Percentiles rank a stretch among this genome's conserved stretches.
phyloP scores from a whole-genome alignment of 2,113 vertebrate genomes.

The Manacus vitellinus region DNA sequence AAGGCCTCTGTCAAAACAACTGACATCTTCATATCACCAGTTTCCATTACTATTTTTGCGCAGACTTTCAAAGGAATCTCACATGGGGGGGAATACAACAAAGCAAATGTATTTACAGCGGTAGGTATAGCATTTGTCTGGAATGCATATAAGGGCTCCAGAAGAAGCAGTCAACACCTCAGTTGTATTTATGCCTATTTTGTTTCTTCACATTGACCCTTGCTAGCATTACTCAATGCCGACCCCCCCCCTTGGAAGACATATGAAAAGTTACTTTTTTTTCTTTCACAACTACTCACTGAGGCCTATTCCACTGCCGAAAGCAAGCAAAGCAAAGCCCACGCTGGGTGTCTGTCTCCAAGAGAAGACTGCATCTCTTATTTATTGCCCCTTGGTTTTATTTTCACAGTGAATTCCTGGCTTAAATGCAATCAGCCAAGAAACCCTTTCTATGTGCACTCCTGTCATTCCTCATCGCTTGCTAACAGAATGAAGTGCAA shows the following conservation, averaged over 20 bases:
- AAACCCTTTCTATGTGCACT: conserved; percentile 88
- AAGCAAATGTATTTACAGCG: conserved; percentile 23
- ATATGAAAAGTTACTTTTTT: conserved; percentile 66
- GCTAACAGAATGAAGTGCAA: conserved; percentile 84
- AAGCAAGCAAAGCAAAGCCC: conserved; percentile 78
- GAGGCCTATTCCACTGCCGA: conserved; percentile 77
- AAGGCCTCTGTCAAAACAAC: not conserved
- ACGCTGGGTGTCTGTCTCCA: conserved; percentile 78
- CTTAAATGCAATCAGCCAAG: conserved; percentile 95
- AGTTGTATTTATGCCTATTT: conserved; percentile 12
- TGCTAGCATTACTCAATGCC: conserved; percentile 51
- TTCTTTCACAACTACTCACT: conserved; percentile 62
- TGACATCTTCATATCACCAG: not conserved
- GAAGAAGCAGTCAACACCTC: conserved; percentile 46
- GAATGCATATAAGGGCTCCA: conserved; percentile 16
- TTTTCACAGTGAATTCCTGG: conserved; percentile 95
- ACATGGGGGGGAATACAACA: not conserved
- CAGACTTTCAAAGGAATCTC: not conserved
- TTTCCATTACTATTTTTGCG: not conserved
- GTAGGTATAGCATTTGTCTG: conserved; percentile 21
- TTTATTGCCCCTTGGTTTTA: conserved; percentile 92
- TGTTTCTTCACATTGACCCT: conserved; percentile 18
- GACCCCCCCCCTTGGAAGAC: not conserved
- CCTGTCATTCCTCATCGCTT: conserved; percentile 92
- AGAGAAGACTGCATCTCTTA: conserved; percentile 95